These are phyloP conservation scores for Physella acuta DNA, from an alignment of 1,140 invertebrate genomes.

Conservation along the genomic window DNA sequence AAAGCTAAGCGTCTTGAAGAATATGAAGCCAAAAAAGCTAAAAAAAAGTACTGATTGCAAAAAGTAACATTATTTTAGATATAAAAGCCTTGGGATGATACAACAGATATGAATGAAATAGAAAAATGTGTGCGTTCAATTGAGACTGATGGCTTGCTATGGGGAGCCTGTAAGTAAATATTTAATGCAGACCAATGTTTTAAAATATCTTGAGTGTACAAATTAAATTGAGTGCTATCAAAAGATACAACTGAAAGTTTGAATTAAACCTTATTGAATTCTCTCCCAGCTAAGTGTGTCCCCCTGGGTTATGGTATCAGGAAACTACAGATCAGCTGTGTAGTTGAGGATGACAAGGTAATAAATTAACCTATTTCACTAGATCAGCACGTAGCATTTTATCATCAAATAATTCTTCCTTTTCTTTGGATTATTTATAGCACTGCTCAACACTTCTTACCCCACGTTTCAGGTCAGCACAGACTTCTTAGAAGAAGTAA, in stretches of 20 bases:
- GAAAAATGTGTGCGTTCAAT: constrained; percentile 81
- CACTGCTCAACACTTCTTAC: too few species aligned
- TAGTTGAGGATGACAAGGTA: constrained; percentile 86
- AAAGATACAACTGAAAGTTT: too few species aligned
- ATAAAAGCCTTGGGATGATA: constrained; percentile 98
- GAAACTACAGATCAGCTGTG: constrained; percentile 91
- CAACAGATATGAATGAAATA: constrained; percentile 87
- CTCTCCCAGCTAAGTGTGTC: constrained; percentile 76
- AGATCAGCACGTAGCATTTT: not conserved
- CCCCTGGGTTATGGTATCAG: constrained; percentile 94
- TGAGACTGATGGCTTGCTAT: constrained; percentile 81
- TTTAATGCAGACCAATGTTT: too few species aligned
- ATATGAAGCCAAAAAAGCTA: constrained; percentile 88
- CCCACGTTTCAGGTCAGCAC: constrained; percentile 49
- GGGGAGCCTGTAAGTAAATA: constrained; percentile 75
- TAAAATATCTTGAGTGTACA: too few species aligned
- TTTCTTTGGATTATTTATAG: too few species aligned
- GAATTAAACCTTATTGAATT: not conserved
- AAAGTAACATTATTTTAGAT: constrained; percentile 91
- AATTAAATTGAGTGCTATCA: too few species aligned
- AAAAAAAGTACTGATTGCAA: constrained; percentile 78
- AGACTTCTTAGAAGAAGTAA: too few species aligned
- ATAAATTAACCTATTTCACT: not conserved
- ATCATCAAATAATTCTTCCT: not conserved
- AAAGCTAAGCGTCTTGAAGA: constrained; percentile 81